Evolutionary conservation across 2,113 vertebrate species (phyloP), one percentile per base, ranked within the genome.

Genomic region (Paratilapia polleni): DNA sequence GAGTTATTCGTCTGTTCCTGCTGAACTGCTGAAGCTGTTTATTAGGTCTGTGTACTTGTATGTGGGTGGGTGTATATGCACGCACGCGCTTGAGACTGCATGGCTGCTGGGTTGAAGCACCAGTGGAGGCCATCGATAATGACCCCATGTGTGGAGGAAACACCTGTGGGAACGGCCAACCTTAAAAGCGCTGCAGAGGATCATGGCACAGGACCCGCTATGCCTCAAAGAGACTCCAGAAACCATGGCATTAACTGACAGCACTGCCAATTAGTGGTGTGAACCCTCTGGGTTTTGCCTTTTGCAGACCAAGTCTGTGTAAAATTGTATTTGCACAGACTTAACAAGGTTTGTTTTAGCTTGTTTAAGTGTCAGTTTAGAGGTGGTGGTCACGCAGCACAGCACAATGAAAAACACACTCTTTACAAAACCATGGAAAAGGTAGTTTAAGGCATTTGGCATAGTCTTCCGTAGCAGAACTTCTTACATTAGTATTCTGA

Each of bases 141-240:
- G 81, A 90, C 59, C 81, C 49, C 31, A 64, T 78, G 38, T 31
- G 2, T 68, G 24, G 52, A 54, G 54, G 9, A 12, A 75, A 87
- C 86, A 88, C 92, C 88, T 86, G 78, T 81, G 87, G 83, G 79
- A 86, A 77, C 19, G 62, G 77, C 49, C 28, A 1, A 59, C 79
- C 63, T 85, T 81, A 75, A 87, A 89, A 78, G 77, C 31, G 41
- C 84, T 15, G 83, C 83, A 73, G 41, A 86, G 85, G 43, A 87
- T 89, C 64, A 78, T 52, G 79, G 78, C 66, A 86, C 7, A 3
- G 47, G 22, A 78, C 74, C 54, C 0, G 2, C 41, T 3, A 26
- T n/a, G 85, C 81, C 80, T 91, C 89, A 88, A 89, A 93, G 85
- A 89, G 77, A 82, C 58, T 77, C 54, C 54, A 84, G 61, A 75